A percentile compares a stretch with the other conserved stretches of the same genome.
Evolutionary conservation across 53 echinoderm and acorn worm species (phyloP).

Genomic region (Henricia sp.): DNA sequence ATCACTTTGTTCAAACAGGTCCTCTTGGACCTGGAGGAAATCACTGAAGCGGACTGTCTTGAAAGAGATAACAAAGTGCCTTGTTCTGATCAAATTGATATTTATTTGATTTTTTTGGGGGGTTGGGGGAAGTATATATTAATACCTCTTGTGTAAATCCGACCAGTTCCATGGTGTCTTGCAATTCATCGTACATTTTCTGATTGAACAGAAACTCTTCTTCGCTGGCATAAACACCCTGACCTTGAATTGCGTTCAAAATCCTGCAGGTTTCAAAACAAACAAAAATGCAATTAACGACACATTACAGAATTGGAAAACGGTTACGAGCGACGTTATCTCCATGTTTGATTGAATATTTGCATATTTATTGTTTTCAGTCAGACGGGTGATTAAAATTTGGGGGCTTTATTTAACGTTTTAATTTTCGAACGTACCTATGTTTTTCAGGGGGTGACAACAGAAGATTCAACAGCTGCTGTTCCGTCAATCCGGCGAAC

Average conservation of each 20-base stretch:
- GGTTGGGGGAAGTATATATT: no score
- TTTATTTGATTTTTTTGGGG: no score
- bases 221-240: conserved; percentile 74
- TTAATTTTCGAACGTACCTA: conserved; percentile 75
- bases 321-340: no score
- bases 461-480: conserved; percentile 83
- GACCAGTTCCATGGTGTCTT: conserved; percentile 92
- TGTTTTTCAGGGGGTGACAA: conserved; percentile 91
- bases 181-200: conserved; percentile 88
- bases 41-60: no score
- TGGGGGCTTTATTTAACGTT: not conserved
- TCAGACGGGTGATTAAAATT: not conserved
- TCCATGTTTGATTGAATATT: no score
- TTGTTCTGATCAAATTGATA: no score
- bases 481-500: conserved; percentile 83
- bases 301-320: no score
- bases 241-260: conserved; percentile 60
- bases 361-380: not conserved
- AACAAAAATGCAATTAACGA: not conserved
- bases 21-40: no score
- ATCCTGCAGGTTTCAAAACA: conserved; percentile 51
- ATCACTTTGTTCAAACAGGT: no score
- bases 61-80: no score
- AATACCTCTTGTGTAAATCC: conserved; percentile 94
- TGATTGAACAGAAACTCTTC: conserved; percentile 85